Conservation (phyloP, 2,797 vertebrate species). For the Lates japonicus region DNA sequence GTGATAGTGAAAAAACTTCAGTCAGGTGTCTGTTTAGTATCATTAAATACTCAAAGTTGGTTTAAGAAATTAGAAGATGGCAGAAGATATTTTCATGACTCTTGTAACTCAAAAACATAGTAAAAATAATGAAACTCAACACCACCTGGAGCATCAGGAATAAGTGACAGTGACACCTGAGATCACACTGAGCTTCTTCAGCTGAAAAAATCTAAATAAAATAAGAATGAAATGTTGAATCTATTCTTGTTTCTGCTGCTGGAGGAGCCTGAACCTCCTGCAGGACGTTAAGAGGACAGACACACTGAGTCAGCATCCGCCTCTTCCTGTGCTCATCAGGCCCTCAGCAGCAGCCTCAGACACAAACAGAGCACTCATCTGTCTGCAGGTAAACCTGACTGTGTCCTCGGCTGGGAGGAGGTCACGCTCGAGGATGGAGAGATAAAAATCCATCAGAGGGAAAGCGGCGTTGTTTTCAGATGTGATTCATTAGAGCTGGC, state of each 20-base stretch:
- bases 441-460: not conserved
- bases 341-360: constrained; percentile 34
- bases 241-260: not conserved
- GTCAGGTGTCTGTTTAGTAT: no score
- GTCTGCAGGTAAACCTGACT: constrained; percentile 38
- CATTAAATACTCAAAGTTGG: no score
- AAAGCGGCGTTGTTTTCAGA: constrained; percentile 17
- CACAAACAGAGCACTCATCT: constrained; percentile 36
- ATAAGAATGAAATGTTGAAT: not conserved
- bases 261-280: constrained; percentile 18
- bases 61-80: no score
- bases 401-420: constrained; percentile 2
- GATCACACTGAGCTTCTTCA: not conserved
- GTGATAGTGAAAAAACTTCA: no score
- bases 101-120: not conserved
- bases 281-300: constrained; percentile 18
- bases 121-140: not conserved
- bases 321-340: constrained; percentile 41
- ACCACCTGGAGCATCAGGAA: not conserved
- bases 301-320: constrained; percentile 46
- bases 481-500: constrained; percentile 21
- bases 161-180: not conserved
- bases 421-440: not conserved
- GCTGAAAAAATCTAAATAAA: not conserved
- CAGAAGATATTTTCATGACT: no score